These are phyloP conservation scores for Cecidostiba fungosa DNA, from an alignment of 2,888 invertebrate species.

Conservation along the genomic window DNA sequence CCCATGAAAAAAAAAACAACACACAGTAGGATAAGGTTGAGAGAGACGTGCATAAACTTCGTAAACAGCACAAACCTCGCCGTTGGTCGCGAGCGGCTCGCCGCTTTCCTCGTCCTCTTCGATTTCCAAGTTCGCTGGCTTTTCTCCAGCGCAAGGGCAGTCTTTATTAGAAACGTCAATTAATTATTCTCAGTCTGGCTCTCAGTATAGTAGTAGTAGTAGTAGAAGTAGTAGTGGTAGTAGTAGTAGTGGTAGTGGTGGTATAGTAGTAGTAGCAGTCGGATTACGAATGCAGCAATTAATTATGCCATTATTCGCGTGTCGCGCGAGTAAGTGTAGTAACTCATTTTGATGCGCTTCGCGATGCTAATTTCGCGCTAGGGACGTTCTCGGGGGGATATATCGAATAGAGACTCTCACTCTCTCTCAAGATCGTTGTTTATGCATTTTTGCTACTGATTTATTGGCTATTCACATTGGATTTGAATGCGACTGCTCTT, in stretches of 20 bases:
- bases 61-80: slow-evolving; percentile 76
- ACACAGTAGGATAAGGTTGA: neutral
- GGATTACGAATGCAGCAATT: slow-evolving; percentile 51
- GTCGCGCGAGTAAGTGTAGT: neutral
- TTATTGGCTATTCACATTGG: neutral
- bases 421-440: neutral
- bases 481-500: neutral
- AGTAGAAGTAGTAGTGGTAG: neutral
- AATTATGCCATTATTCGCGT: slow-evolving; percentile 50
- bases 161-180: slow-evolving; percentile 78
- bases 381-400: neutral
- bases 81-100: slow-evolving; percentile 87
- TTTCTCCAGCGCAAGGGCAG: slow-evolving; percentile 87
- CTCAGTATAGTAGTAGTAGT: neutral
- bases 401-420: neutral
- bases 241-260: neutral
- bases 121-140: slow-evolving; percentile 83
- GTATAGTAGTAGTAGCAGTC: neutral
- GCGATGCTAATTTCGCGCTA: neutral
- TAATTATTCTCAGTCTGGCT: slow-evolving; percentile 49
- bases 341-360: neutral
- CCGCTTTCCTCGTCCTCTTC: slow-evolving; percentile 85
- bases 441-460: neutral
- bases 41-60: neutral
- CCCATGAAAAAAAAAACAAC: neutral